Evolutionary conservation across 2,797 vertebrate genomes (phyloP).

Genomic region (Peromyscus aztecus): DNA sequence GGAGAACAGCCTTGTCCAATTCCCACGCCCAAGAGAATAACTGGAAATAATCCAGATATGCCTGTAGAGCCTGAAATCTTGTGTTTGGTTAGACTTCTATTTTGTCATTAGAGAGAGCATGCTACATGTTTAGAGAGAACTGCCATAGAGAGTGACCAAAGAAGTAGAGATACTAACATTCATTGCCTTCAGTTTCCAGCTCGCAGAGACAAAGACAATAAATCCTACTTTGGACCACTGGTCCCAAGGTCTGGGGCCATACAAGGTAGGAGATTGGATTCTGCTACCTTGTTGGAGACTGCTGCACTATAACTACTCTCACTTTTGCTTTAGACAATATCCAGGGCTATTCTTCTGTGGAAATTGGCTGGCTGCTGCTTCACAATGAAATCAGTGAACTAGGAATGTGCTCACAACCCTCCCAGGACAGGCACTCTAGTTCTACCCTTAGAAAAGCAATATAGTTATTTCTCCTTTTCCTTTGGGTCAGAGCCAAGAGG

Average conservation of each 20-base stretch:
- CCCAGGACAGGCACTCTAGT: not conserved
- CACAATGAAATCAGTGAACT: not conserved
- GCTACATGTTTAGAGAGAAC: not conserved
- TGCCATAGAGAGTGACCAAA: not conserved
- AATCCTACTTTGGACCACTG: not conserved
- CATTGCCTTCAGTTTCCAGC: accelerated
- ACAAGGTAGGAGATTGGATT: not conserved
- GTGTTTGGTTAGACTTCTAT: not conserved
- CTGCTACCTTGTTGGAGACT: not conserved
- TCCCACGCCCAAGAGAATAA: not conserved
- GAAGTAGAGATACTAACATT: too few relatives aligned
- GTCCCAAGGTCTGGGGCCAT: not conserved
- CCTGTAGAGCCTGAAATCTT: not conserved
- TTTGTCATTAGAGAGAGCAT: too few relatives aligned
- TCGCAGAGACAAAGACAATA: not conserved
- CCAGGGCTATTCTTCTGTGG: not conserved
- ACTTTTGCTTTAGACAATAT: not conserved
- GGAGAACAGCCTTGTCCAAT: not conserved
- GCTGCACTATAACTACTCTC: accelerated
- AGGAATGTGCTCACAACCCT: not conserved
- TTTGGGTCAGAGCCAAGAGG: not conserved
- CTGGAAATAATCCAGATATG: not conserved
- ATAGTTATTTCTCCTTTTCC: not conserved
- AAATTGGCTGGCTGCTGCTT: accelerated
- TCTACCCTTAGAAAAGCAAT: not conserved